phyloP scores from a whole-genome alignment of 2,797 vertebrate genomes.

The Toxotes lorentzi region DNA sequence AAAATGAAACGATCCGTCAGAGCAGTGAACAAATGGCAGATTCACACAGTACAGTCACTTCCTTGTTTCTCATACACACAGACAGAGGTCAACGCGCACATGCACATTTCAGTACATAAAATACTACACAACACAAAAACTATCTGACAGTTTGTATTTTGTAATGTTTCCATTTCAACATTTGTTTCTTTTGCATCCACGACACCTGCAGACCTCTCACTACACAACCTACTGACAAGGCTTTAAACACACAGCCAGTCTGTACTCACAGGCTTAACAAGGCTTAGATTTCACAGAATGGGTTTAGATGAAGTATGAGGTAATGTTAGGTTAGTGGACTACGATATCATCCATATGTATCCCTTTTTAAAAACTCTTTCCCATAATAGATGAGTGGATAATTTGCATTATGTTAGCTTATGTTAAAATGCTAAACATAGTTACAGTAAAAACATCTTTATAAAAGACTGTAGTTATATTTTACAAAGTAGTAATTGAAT shows the following conservation, averaged over 20 bases:
- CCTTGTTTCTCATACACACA: slow-evolving; percentile 29
- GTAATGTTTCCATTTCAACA: not conserved
- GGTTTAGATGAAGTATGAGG: too few relatives aligned
- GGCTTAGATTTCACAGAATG: too few relatives aligned
- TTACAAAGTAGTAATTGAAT: too few relatives aligned
- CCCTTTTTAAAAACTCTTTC: too few relatives aligned
- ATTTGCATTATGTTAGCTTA: not conserved
- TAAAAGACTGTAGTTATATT: too few relatives aligned
- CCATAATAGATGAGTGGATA: too few relatives aligned
- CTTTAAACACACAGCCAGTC: not conserved
- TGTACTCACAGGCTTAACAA: not conserved
- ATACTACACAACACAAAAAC: not conserved
- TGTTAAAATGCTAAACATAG: not conserved
- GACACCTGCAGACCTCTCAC: not conserved
- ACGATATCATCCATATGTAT: not conserved
- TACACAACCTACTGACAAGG: not conserved
- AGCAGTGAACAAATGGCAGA: slow-evolving; percentile 41
- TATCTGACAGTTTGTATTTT: too few relatives aligned
- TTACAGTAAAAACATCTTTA: not conserved
- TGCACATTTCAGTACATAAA: not conserved
- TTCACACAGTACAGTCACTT: slow-evolving; percentile 40
- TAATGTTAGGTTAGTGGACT: not conserved
- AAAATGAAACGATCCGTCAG: slow-evolving; percentile 14
- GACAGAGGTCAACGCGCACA: not conserved
- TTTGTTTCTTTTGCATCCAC: too few relatives aligned